Evolutionary conservation across 2,888 invertebrate genomes (phyloP).

Genomic region (Sesamia inferens): DNA sequence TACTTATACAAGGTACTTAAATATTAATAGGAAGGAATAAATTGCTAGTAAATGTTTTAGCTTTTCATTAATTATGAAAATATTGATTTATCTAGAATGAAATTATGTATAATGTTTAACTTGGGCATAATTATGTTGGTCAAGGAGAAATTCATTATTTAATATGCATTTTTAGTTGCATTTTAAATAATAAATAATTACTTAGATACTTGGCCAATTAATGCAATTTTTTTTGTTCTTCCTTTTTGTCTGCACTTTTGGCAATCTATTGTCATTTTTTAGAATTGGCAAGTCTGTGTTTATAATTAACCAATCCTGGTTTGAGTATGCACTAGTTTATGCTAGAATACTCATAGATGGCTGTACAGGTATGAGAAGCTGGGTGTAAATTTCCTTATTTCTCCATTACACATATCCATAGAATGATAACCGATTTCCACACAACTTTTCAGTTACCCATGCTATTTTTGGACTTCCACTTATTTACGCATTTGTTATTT

Average conservation of each 20-base stretch:
- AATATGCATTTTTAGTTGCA: neutral
- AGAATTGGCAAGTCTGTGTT: neutral
- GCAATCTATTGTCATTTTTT: neutral
- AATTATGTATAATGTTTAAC: neutral
- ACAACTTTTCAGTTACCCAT: too few species aligned
- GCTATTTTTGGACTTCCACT: too few species aligned
- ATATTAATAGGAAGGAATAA: slow-evolving; percentile 1
- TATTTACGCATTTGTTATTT: too few species aligned
- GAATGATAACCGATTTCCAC: too few species aligned
- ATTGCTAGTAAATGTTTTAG: neutral
- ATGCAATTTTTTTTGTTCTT: neutral
- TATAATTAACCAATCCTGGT: neutral
- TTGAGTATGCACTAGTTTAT: neutral
- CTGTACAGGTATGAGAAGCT: neutral
- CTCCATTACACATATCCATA: too few species aligned
- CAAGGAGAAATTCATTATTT: neutral
- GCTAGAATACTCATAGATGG: neutral
- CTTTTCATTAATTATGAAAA: neutral
- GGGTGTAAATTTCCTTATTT: too few species aligned
- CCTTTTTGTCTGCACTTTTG: neutral
- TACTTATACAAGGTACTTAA: neutral
- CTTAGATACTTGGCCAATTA: neutral
- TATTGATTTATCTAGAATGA: neutral
- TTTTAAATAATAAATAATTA: neutral
- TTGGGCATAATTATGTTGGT: slow-evolving; percentile 1